Evolutionary conservation across 2,797 vertebrate genomes (phyloP).

Genomic region (Sebastes itinus): DNA sequence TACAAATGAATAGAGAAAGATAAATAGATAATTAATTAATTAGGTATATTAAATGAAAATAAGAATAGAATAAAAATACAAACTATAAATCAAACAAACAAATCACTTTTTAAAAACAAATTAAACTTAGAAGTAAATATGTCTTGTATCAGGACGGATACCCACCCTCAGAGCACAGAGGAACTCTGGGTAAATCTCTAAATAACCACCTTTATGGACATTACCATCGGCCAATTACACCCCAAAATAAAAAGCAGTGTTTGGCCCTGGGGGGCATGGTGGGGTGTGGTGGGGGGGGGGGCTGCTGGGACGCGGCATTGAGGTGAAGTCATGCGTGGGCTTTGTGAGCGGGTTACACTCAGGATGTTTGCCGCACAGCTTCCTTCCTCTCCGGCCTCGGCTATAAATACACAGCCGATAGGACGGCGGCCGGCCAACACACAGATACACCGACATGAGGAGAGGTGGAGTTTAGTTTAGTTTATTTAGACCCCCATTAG

Average conservation of each 20-base stretch:
- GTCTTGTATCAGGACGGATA: background rate
- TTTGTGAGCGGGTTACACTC: background rate
- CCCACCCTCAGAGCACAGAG: background rate
- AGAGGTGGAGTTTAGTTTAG: background rate
- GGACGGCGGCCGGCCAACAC: background rate
- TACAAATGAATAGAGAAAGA: too few species aligned
- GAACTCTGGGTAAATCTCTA: background rate
- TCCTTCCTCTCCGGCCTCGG: constrained; percentile 21
- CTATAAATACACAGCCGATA: constrained; percentile 20
- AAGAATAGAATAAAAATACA: too few species aligned
- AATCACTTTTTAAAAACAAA: background rate
- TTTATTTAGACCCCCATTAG: too few species aligned
- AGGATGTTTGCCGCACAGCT: constrained; percentile 32
- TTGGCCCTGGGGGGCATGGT: background rate
- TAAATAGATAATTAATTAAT: too few species aligned
- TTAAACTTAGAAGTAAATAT: background rate
- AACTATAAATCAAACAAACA: background rate
- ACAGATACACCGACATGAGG: background rate
- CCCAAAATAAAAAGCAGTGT: background rate
- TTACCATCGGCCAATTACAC: background rate
- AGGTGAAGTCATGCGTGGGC: constrained; percentile 19
- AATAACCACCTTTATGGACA: background rate
- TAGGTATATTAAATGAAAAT: too few species aligned
- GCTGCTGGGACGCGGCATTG: background rate
- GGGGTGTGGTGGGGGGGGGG: too few species aligned